Base-by-base conservation (phyloP, 1,140 invertebrate species). In the Temnothorax longispinosus region DNA sequence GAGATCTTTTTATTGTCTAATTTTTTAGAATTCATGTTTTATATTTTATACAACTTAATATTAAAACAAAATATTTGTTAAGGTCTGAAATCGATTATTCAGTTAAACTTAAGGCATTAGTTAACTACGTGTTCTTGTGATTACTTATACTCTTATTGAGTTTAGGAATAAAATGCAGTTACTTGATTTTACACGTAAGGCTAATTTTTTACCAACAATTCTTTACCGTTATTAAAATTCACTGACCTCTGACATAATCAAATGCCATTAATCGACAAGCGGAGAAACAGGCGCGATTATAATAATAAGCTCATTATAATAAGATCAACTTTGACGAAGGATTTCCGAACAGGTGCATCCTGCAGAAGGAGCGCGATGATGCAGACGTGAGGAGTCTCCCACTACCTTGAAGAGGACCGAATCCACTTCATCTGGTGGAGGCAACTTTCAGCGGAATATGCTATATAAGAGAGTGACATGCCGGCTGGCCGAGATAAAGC, bases 381-480 rank as follows among this genome's bases (percentile, higher is more conserved):
- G 50, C 62, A 60, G 41, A 35, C 41, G 41, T 41, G 71, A 65
- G 54, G 18, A 11, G 67, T 80, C 85, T 82, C 78, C 85, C 91
- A 88, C 88, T 85, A 84, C 75, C 86, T 71, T 72, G 75, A 50
- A 71, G 54, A 75, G 80, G 47, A 87, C 11, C 65, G 77, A 81
- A 75, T 84, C 56, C 54, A 76, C 69, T 88, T 89, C 77, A 86
- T 64, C 69, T 91, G 92, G 93, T 93, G 93, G 94, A 94, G 92
- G 94, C 91, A 95, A 94, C 94, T 95, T 95, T 95, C 94, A 95
- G 94, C 88, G 89, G 89, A 88, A 89, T 90, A 91, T 88, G 93
- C 92, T 95, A 95, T 95, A 95, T 95, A 95, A 95, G 94, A 91
- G 94, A 95, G 93, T 92, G 94, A 91, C 93, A 89, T 90, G 90